phyloP scores from a whole-genome alignment of 2,888 invertebrate species.

The Drosophila pseudotakahashii region DNA sequence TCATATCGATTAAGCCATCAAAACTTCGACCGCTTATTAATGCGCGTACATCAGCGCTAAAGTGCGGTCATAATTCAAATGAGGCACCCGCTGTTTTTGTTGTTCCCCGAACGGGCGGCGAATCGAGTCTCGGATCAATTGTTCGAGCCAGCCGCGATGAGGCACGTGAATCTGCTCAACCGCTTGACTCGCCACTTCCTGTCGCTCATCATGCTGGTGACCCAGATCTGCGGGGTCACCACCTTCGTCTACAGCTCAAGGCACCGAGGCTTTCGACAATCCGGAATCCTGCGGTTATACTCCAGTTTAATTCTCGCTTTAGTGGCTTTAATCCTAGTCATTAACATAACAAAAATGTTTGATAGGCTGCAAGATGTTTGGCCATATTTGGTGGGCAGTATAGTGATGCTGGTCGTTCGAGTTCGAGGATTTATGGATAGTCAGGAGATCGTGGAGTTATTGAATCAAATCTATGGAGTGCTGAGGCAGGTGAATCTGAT shows the following conservation, averaged over 20 bases:
- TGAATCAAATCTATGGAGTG: slow-evolving; percentile 31
- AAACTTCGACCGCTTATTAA: slow-evolving; percentile 49
- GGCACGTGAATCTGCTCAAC: slow-evolving; percentile 42
- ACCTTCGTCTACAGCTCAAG: slow-evolving; percentile 15
- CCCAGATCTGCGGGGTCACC: slow-evolving; percentile 36
- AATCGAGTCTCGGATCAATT: not conserved
- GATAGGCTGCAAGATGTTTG: not conserved
- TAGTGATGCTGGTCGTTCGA: slow-evolving; percentile 14
- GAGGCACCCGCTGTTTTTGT: not conserved
- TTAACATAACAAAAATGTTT: not conserved
- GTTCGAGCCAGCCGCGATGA: slow-evolving; percentile 25
- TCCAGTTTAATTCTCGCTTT: slow-evolving; percentile 1
- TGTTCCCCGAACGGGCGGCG: not conserved
- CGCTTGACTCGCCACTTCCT: slow-evolving; percentile 31
- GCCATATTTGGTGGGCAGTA: not conserved
- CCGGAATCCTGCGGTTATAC: slow-evolving; percentile 1
- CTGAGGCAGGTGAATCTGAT: slow-evolving; percentile 27
- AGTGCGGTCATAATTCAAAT: slow-evolving; percentile 49
- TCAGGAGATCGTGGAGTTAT: slow-evolving; percentile 1
- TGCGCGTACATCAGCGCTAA: slow-evolving; percentile 36
- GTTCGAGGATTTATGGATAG: slow-evolving; percentile 9
- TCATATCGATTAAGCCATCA: slow-evolving; percentile 39
- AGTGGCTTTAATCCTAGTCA: not conserved
- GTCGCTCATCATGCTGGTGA: slow-evolving; percentile 17
- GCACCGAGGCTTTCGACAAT: slow-evolving; percentile 17